These are phyloP conservation scores for Centrocercus urophasianus DNA, from an alignment of 2,113 vertebrate genomes.

Conservation along the genomic window DNA sequence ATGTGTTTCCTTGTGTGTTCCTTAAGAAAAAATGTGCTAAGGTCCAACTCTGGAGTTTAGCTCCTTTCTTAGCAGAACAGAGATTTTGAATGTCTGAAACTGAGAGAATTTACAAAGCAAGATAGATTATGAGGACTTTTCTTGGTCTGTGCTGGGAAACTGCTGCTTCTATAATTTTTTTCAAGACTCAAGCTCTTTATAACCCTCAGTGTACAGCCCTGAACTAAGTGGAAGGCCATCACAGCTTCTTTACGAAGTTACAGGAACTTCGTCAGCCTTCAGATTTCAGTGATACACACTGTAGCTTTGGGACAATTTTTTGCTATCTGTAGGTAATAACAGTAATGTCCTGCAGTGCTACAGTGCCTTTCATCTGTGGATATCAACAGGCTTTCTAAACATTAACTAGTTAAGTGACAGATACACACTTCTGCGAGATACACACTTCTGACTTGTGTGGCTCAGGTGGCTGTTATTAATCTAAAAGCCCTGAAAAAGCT, in stretches of 20 bases:
- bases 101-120: not conserved
- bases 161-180: not conserved
- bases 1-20: not conserved
- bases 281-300: not conserved
- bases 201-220: not conserved
- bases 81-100: not conserved
- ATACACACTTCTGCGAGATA: not conserved
- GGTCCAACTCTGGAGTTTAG: not conserved
- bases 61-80: not conserved
- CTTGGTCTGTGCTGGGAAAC: not conserved
- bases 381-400: slow-evolving; percentile 44
- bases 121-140: not conserved
- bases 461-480: not conserved
- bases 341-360: not conserved
- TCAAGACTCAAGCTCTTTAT: not conserved
- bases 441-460: not conserved
- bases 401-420: slow-evolving; percentile 9
- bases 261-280: not conserved
- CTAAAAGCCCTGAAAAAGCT: not conserved
- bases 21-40: not conserved
- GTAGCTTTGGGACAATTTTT: not conserved
- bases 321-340: not conserved
- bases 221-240: not conserved
- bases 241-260: not conserved
- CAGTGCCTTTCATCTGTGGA: not conserved